Evolutionary conservation across 2,797 vertebrate genomes (phyloP), one percentile per base, ranked within the genome.

Genomic region (Brachyrhaphis roseni): DNA sequence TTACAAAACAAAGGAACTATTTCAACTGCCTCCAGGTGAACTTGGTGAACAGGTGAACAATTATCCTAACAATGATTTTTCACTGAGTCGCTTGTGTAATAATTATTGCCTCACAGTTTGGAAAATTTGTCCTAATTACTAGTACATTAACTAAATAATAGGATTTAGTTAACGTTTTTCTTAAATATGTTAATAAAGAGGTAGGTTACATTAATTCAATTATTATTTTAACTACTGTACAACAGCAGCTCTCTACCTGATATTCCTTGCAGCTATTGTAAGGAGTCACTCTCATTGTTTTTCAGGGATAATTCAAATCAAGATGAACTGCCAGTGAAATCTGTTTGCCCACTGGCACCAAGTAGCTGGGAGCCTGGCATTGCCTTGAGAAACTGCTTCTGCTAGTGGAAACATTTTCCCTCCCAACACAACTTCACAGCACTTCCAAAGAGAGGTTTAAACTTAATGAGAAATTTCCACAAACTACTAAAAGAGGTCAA

Each of bases 241-340:
- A 81, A 80, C 86, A 89, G 84, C 79, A 83, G 90, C 81, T 88
- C 84, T 86, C 75, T 72, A 46, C 82, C 62, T 77, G n/a, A 28
- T 16, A 71, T 23, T 76, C 6, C 75, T 78, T 83, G 78, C 78
- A 72, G 59, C 68, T 41, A 51, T 86, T 73, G 74, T 75, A 75
- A 73, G 72, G 71, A 78, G 82, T 82, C 71, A 74, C 43, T 76
- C 59, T 74, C 70, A 51, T 47, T 82, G 81, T 91, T 90, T 86
- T 82, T 72, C 75, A 78, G 78, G 78, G 88, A 86, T 93, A 82
- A 82, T 94, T 86, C 75, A 88, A 90, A 92, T 91, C 83, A 90
- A 79, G 80, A 91, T 90, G 84, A 90, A 85, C 78, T 79, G 82
- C 83, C 84, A 86, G 84, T 74, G 75, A 75, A 84, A 86, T 84